A percentile compares a stretch with the other conserved stretches of the same genome.
These are phyloP conservation scores for Zosterops pallidus DNA, from an alignment of 2,113 vertebrate species.

Conservation along the genomic window DNA sequence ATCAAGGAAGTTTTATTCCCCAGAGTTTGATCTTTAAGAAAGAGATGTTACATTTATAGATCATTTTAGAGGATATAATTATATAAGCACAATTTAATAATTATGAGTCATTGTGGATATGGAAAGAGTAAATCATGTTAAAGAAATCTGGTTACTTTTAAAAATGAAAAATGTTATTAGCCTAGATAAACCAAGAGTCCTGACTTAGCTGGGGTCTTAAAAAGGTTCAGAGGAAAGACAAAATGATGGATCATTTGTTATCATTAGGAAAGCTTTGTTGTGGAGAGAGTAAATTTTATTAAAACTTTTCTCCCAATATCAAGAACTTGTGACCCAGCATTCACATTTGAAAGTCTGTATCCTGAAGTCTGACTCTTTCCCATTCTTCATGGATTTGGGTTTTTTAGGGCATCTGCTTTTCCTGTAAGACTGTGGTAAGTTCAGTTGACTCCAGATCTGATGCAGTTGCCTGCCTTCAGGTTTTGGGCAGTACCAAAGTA, in stretches of 20 bases:
- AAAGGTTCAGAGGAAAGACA: background rate
- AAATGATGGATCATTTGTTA: background rate
- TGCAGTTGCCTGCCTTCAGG: background rate
- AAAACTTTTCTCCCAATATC: background rate
- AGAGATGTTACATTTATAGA: constrained; percentile 5
- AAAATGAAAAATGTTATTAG: constrained; percentile 25
- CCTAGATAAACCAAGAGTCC: background rate
- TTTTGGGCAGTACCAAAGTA: background rate
- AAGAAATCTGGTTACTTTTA: constrained; percentile 29
- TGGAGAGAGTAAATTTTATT: background rate
- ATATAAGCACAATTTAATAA: constrained; percentile 29
- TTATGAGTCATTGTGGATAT: constrained; percentile 36
- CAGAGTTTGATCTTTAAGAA: background rate
- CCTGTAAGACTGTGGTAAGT: background rate
- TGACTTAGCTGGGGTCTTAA: background rate
- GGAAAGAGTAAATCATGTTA: constrained; percentile 47
- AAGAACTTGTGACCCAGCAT: background rate
- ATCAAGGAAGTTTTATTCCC: background rate
- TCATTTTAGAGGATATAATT: constrained; percentile 5
- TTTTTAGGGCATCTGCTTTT: background rate
- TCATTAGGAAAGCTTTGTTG: background rate
- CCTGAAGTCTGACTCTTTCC: background rate
- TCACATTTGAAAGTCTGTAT: background rate
- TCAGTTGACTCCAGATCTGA: background rate
- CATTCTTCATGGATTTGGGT: background rate